Evolutionary conservation across 2,113 vertebrate species (phyloP).

Genomic region (Psammodynastes pulverulentus): DNA sequence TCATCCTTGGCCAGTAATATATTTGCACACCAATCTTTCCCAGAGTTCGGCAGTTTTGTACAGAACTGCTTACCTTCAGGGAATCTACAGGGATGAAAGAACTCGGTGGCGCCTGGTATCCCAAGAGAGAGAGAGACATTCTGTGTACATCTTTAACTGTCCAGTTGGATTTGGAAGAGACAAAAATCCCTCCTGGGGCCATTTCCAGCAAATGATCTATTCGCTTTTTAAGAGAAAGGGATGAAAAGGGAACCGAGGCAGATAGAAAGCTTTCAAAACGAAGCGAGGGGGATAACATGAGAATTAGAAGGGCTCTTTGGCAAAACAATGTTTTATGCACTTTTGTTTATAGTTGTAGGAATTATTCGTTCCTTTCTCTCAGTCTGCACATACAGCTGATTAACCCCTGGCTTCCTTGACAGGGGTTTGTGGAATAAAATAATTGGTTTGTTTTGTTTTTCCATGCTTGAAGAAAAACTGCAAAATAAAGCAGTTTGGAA

Average conservation of each 20-base stretch:
- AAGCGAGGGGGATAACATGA: neutral
- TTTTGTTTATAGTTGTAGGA: neutral
- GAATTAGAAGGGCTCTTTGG: neutral
- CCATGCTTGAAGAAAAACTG: neutral
- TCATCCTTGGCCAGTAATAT: neutral
- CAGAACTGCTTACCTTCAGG: constrained; percentile 35
- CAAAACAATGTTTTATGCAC: neutral
- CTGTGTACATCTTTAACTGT: constrained; percentile 9
- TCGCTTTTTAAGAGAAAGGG: constrained; percentile 3
- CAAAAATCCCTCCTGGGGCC: neutral
- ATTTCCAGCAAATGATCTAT: neutral
- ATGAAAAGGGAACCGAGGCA: neutral
- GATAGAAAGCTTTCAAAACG: neutral
- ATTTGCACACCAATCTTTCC: neutral
- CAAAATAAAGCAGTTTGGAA: neutral
- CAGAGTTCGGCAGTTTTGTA: constrained; percentile 36
- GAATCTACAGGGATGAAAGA: constrained; percentile 18
- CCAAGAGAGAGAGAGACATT: constrained; percentile 33
- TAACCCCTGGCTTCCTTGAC: neutral
- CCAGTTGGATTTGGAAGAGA: constrained; percentile 40
- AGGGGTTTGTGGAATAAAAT: neutral
- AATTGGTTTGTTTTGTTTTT: neutral
- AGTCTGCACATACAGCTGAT: neutral
- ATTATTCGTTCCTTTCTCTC: constrained; percentile 9
- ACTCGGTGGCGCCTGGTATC: neutral